phyloP scores from a whole-genome alignment of 2,888 invertebrate species.

The Sphaerophoria rueppellii region DNA sequence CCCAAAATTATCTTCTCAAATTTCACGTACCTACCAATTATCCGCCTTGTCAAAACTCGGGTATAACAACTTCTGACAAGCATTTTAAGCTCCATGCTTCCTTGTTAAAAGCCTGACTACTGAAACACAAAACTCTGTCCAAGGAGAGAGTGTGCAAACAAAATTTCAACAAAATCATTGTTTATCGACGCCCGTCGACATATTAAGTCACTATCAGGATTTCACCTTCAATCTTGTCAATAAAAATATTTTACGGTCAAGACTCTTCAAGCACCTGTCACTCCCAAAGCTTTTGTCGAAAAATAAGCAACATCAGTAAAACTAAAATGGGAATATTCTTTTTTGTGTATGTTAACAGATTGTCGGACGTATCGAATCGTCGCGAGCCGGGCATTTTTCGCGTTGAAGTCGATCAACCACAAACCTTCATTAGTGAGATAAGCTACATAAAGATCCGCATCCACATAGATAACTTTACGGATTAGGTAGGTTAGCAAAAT shows the following conservation, averaged over 20 bases:
- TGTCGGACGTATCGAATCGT: slow-evolving; percentile 93
- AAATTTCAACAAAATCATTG: not conserved
- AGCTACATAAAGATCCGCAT: slow-evolving; percentile 95
- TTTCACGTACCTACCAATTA: too few relatives aligned
- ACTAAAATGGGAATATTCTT: slow-evolving; percentile 34
- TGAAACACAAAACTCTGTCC: too few relatives aligned
- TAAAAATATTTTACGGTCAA: not conserved
- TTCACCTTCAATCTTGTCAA: not conserved
- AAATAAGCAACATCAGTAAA: not conserved
- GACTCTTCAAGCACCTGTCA: not conserved
- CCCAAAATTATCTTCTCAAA: too few relatives aligned
- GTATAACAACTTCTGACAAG: too few relatives aligned
- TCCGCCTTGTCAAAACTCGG: too few relatives aligned
- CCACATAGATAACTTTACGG: slow-evolving; percentile 96
- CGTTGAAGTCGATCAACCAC: slow-evolving; percentile 96
- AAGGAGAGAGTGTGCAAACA: too few relatives aligned
- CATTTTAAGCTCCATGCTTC: too few relatives aligned
- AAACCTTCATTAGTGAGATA: slow-evolving; percentile 97
- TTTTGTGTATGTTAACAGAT: slow-evolving; percentile 85
- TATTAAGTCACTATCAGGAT: not conserved
- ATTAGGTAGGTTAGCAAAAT: slow-evolving; percentile 86
- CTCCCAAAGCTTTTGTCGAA: not conserved
- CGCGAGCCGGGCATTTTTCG: slow-evolving; percentile 95
- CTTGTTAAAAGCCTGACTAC: too few relatives aligned
- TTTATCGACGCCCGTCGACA: not conserved